Evolutionary conservation across 2,888 invertebrate genomes (phyloP).

Genomic region (Tubulanus polymorphus): DNA sequence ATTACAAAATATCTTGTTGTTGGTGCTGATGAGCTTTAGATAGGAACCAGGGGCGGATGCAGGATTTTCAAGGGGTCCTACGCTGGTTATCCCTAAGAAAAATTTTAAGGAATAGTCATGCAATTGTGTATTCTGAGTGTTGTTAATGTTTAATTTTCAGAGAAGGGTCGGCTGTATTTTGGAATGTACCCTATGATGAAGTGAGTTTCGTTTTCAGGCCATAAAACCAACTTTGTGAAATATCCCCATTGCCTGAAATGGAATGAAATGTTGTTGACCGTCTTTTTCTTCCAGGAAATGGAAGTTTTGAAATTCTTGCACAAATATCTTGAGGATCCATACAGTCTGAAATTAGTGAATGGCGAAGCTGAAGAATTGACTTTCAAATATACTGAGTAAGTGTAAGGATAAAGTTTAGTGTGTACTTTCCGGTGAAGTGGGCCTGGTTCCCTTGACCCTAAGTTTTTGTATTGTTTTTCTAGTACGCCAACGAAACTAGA

Average conservation of each 20-base stretch:
- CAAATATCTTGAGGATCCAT: constrained; percentile 66
- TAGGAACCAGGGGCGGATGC: too few relatives aligned
- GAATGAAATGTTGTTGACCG: not conserved
- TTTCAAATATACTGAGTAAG: constrained; percentile 65
- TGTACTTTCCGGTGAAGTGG: not conserved
- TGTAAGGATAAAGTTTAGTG: constrained; percentile 19
- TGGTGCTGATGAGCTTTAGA: not conserved
- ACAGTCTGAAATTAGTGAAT: constrained; percentile 65
- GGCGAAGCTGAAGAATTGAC: constrained; percentile 81
- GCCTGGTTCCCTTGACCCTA: constrained; percentile 10
- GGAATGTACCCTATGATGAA: constrained; percentile 46
- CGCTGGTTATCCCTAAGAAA: too few relatives aligned
- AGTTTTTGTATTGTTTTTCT: constrained; percentile 11
- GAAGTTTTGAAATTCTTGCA: constrained; percentile 62
- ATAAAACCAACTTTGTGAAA: not conserved
- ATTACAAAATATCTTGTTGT: not conserved
- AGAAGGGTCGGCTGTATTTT: constrained; percentile 82
- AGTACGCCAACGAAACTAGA: constrained; percentile 10
- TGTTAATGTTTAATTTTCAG: constrained; percentile 55
- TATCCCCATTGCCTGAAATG: not conserved
- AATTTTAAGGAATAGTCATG: constrained; percentile 9
- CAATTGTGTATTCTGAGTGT: constrained; percentile 5
- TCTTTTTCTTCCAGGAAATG: constrained; percentile 18
- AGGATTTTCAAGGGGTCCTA: too few relatives aligned
- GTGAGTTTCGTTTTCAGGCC: too few relatives aligned